Evolutionary conservation across 2,113 vertebrate genomes (phyloP), one percentile per base, ranked within the genome.

Genomic region (Clarias gariepinus): DNA sequence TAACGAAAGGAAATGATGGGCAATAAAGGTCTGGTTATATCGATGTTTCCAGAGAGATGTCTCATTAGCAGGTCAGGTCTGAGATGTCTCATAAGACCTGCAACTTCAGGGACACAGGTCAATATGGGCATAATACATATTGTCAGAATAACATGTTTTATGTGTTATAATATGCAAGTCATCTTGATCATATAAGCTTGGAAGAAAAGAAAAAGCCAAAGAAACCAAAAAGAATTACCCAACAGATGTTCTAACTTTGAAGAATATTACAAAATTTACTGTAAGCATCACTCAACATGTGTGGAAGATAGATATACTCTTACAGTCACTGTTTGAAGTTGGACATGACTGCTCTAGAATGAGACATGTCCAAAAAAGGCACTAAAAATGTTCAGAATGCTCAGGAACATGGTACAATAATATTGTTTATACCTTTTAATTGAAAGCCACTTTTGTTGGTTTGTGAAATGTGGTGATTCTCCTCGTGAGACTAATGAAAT

Each of bases 351-450:
- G 15, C 76, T 78, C n/a, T 57, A 19, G 23, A 23, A 25, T 28
- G 12, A 36, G 21, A 15, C 57, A 64, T 12, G 10, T 28, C 21
- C 11, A 23, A 10, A 41, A 47, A 47, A 30, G 2, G 21, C 9
- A 16, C 12, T 61, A 12, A 52, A 64, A n/a, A 66, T 66, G 3
- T n/a, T 11, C 47, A 47, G 47, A 8, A 6, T 6, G 47, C 47
- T 30, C 76, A 78, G 74, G 57, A 78, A 78, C 12, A 77, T 19
- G 53, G 28, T 15, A 57, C 76, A 30, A 10, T n/a, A 57, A 36
- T 78, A 78, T 78, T 78, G 76, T 57, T 30, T 19, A 18, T 18
- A 78, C 57, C 53, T 30, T 57, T 78, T 57, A 19, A 78, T 77
- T 55, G 53, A 53, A 77, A 77, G 25, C 13, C n/a, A 57, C 16